Conservation (phyloP, 2,113 vertebrate species). For the Melanerpes formicivorus region DNA sequence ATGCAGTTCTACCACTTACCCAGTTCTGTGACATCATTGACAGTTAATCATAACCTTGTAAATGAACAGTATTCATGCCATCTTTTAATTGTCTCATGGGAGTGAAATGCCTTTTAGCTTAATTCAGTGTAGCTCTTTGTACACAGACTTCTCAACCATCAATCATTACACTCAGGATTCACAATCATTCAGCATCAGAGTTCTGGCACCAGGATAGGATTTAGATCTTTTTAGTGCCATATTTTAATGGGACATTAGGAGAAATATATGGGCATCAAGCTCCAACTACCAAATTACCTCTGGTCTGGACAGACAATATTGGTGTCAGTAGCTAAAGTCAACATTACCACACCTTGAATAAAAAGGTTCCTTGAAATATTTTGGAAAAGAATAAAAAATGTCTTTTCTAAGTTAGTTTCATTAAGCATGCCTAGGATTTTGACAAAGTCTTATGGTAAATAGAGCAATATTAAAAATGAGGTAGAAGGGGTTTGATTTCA, state of each 20-base stretch:
- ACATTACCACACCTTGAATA: background rate
- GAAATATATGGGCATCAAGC: background rate
- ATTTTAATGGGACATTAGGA: background rate
- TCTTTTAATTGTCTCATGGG: background rate
- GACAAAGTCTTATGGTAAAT: background rate
- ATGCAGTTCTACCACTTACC: slow-evolving; percentile 10
- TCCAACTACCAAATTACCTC: background rate
- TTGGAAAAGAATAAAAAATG: background rate
- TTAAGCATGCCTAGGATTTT: background rate
- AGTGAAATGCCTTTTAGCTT: slow-evolving; percentile 20
- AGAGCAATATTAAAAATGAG: background rate
- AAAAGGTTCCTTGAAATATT: background rate
- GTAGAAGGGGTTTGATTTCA: background rate
- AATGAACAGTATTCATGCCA: background rate
- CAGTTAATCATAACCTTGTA: slow-evolving; percentile 26
- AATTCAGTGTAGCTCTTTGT: background rate
- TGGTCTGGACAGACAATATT: background rate
- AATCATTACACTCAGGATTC: background rate
- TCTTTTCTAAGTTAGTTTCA: background rate
- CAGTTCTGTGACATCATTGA: slow-evolving; percentile 27
- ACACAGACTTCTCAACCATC: background rate
- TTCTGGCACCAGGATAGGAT: background rate
- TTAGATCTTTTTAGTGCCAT: background rate
- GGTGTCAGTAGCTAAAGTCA: background rate
- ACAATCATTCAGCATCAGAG: background rate